These are phyloP conservation scores for Gopherus evgoodei DNA, from an alignment of 2,113 vertebrate genomes.

Conservation along the genomic window DNA sequence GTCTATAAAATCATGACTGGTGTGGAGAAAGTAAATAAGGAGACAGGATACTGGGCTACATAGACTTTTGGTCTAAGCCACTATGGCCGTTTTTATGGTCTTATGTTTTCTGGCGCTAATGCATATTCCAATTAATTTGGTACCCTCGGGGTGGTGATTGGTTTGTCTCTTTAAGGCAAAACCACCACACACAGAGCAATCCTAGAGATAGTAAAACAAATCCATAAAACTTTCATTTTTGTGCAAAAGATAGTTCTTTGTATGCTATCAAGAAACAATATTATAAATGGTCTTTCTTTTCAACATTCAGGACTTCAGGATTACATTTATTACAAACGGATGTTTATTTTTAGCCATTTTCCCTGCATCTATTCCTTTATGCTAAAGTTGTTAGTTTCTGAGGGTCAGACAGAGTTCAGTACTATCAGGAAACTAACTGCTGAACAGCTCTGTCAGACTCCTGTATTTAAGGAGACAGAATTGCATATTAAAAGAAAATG, in stretches of 20 bases:
- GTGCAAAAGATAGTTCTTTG: slow-evolving; percentile 4
- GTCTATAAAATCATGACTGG: too few relatives aligned
- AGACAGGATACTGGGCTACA: neutral
- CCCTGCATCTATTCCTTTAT: neutral
- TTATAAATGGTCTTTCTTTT: slow-evolving; percentile 16
- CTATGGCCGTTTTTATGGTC: neutral
- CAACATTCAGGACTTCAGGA: neutral
- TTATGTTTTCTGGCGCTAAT: accelerated
- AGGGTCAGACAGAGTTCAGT: slow-evolving; percentile 70
- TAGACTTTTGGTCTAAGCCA: neutral
- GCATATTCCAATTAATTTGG: neutral
- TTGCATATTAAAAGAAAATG: slow-evolving; percentile 60
- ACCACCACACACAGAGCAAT: neutral
- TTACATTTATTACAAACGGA: neutral
- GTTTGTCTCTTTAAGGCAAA: neutral
- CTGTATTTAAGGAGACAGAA: slow-evolving; percentile 63
- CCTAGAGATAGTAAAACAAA: slow-evolving; percentile 29
- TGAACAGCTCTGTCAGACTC: slow-evolving; percentile 60
- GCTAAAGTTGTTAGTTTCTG: neutral
- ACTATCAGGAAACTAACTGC: slow-evolving; percentile 26
- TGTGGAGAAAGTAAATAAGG: too few relatives aligned
- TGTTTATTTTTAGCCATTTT: slow-evolving; percentile 28
- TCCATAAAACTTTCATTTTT: slow-evolving; percentile 17
- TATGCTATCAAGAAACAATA: slow-evolving; percentile 48
- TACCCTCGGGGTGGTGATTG: neutral